phyloP scores from a whole-genome alignment of 2,888 invertebrate genomes.

The Tubiluchus corallicola region DNA sequence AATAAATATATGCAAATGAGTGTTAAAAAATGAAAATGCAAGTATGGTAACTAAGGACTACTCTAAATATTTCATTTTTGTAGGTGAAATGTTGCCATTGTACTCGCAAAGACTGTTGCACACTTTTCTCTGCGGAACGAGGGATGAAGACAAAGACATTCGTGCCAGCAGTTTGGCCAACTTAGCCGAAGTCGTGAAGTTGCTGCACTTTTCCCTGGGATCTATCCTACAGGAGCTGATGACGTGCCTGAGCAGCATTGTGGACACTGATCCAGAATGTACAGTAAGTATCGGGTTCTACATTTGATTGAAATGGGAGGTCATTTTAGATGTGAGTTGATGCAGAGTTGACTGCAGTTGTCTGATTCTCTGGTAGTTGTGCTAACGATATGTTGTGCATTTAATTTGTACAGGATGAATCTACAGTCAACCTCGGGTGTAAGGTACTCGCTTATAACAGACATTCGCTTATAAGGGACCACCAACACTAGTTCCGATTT shows the following conservation, averaged over 20 bases:
- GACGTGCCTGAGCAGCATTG: not conserved
- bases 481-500: too few species aligned
- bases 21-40: too few species aligned
- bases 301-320: too few species aligned
- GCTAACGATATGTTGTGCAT: too few species aligned
- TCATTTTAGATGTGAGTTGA: too few species aligned
- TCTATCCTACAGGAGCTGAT: constrained; percentile 42
- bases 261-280: not conserved
- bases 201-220: constrained; percentile 52
- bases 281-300: too few species aligned
- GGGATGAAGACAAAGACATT: constrained; percentile 49
- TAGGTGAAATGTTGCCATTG: constrained; percentile 49
- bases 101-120: constrained; percentile 49
- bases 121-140: constrained; percentile 46
- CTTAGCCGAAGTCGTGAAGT: constrained; percentile 55
- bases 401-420: too few species aligned
- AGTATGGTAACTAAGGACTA: constrained; percentile 8
- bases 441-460: too few species aligned
- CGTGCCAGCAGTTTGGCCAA: constrained; percentile 64
- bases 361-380: too few species aligned
- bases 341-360: too few species aligned
- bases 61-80: constrained; percentile 17
- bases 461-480: too few species aligned
- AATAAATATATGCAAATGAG: not conserved
- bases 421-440: too few species aligned